phyloP scores from a whole-genome alignment of 2,888 invertebrate species.

The Lochmaea capreae region DNA sequence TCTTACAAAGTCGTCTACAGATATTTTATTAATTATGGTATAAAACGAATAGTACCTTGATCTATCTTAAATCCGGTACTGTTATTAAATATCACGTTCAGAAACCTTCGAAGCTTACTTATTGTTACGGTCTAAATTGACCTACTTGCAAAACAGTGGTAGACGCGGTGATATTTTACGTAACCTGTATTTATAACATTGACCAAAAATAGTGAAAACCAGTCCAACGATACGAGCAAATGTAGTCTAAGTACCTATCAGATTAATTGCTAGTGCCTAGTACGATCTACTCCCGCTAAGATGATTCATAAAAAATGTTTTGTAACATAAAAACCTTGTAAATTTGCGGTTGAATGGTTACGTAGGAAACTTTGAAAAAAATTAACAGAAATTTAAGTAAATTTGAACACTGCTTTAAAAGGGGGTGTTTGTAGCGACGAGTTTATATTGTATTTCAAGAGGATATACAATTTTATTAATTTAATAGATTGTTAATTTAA shows the following conservation, averaged over 20 bases:
- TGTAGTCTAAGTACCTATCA: conserved; percentile 14
- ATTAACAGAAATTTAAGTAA: background rate
- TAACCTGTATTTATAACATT: conserved; percentile 35
- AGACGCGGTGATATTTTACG: conserved; percentile 29
- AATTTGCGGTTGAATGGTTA: background rate
- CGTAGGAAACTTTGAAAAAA: background rate
- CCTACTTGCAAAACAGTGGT: conserved; percentile 34
- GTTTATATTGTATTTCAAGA: too few relatives aligned
- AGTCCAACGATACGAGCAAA: conserved; percentile 14
- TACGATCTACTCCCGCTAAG: background rate
- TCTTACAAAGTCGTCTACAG: too few relatives aligned
- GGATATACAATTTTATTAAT: too few relatives aligned
- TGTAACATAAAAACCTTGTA: background rate
- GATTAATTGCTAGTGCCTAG: background rate
- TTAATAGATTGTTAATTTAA: too few relatives aligned
- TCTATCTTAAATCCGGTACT: conserved; percentile 2
- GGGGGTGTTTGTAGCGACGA: too few relatives aligned
- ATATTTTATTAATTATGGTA: too few relatives aligned
- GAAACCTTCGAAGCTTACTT: conserved; percentile 26
- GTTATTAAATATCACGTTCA: conserved; percentile 19
- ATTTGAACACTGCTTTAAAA: too few relatives aligned
- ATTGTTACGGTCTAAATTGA: conserved; percentile 31
- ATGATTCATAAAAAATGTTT: conserved; percentile 1
- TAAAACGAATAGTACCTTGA: background rate
- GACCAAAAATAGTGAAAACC: conserved; percentile 36